phyloP scores from a whole-genome alignment of 2,888 invertebrate species.

The Tridacna crocea region DNA sequence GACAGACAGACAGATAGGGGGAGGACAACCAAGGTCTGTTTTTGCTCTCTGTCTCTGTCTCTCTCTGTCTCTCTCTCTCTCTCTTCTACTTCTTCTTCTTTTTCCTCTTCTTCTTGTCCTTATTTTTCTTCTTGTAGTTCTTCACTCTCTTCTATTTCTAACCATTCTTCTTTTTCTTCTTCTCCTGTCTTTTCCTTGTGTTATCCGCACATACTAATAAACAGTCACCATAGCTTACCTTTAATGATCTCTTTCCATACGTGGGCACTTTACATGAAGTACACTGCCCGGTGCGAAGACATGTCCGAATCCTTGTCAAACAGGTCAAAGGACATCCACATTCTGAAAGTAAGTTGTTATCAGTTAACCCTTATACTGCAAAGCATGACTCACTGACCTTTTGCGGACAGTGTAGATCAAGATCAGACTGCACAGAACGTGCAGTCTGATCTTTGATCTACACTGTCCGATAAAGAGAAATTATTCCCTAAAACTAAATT shows the following conservation, averaged over 20 bases:
- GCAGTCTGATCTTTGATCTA: no score
- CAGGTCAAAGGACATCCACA: constrained; percentile 15
- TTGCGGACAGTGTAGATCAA: no score
- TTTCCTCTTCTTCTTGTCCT: not conserved
- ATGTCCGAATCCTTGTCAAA: not conserved
- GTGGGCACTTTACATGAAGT: constrained; percentile 24
- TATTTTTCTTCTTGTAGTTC: not conserved
- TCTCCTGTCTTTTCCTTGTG: not conserved
- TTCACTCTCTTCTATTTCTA: not conserved
- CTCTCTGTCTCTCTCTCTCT: not conserved
- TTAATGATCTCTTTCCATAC: constrained; percentile 12
- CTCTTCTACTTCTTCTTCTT: not conserved
- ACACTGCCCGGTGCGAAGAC: constrained; percentile 7
- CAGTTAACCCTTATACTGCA: not conserved
- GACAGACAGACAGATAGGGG: no score
- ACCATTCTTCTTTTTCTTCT: not conserved
- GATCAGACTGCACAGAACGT: no score
- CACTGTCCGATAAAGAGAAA: no score
- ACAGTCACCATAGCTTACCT: not conserved
- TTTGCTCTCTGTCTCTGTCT: not conserved
- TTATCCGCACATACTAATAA: not conserved
- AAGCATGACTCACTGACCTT: no score
- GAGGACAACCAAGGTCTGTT: no score
- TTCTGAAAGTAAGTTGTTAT: not conserved
- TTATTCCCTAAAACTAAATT: no score